A percentile compares a stretch with the other conserved stretches of the same genome.
These are phyloP conservation scores for Hyaena hyaena DNA, from an alignment of 2,113 vertebrate genomes.

Conservation along the genomic window DNA sequence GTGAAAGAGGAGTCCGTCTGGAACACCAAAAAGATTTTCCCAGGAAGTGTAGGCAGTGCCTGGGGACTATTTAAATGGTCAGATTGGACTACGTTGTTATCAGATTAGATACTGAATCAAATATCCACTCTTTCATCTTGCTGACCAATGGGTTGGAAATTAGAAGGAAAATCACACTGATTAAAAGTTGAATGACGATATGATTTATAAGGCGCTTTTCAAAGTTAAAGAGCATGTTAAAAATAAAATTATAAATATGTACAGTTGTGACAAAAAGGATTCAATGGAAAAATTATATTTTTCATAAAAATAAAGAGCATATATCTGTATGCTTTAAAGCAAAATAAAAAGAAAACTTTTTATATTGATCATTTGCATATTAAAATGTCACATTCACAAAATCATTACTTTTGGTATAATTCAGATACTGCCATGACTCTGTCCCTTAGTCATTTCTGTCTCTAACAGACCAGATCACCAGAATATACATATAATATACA, in stretches of 20 bases:
- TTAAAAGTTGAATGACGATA: background rate
- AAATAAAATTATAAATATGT: background rate
- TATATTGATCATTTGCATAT: background rate
- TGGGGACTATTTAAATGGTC: background rate
- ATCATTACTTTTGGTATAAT: constrained; percentile 7
- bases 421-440: background rate
- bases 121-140: background rate
- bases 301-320: background rate
- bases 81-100: background rate
- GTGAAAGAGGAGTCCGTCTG: background rate
- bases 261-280: background rate
- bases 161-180: background rate
- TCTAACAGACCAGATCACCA: background rate
- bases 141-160: background rate
- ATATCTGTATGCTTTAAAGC: background rate
- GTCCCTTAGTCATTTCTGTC: background rate
- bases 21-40: background rate
- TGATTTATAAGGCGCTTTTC: background rate
- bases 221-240: background rate
- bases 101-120: background rate
- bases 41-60: background rate
- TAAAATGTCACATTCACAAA: background rate
- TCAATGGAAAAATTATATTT: background rate
- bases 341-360: background rate
- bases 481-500: background rate